These are phyloP conservation scores for Muraenolepis orangiensis DNA, from an alignment of 2,797 vertebrate genomes.

Conservation along the genomic window DNA sequence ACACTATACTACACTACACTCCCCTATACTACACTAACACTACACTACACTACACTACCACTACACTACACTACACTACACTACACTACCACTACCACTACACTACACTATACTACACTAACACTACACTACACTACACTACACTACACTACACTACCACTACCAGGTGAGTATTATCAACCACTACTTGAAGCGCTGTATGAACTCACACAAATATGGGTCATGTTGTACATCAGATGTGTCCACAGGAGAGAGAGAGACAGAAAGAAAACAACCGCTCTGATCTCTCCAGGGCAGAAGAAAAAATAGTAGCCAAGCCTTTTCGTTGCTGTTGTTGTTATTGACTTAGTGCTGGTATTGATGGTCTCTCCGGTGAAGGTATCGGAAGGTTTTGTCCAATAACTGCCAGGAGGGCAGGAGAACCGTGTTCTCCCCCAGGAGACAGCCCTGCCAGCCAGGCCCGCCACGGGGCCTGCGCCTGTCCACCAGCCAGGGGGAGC, in stretches of 20 bases:
- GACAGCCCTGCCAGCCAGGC: constrained; percentile 82
- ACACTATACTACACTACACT: too few species aligned
- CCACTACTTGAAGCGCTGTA: not conserved
- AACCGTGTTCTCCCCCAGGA: constrained; percentile 83
- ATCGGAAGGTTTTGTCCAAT: constrained; percentile 91
- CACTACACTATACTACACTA: too few species aligned
- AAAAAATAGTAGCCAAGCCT: not conserved
- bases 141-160: too few species aligned
- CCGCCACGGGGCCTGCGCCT: constrained; percentile 84
- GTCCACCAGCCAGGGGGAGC: constrained; percentile 79
- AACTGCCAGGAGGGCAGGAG: constrained; percentile 86
- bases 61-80: too few species aligned
- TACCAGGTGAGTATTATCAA: not conserved
- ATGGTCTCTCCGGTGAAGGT: constrained; percentile 65
- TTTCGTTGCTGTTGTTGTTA: not conserved
- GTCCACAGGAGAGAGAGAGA: not conserved
- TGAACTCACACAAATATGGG: not conserved
- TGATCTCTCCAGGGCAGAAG: not conserved
- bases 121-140: too few species aligned
- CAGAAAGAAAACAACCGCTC: not conserved
- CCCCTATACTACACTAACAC: too few species aligned
- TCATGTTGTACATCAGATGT: not conserved
- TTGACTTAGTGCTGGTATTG: not conserved
- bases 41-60: too few species aligned
- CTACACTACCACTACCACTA: too few species aligned